Evolutionary conservation across 2,797 vertebrate species (phyloP), one percentile per base, ranked within the genome.

Genomic region (Pelobates cultripes): DNA sequence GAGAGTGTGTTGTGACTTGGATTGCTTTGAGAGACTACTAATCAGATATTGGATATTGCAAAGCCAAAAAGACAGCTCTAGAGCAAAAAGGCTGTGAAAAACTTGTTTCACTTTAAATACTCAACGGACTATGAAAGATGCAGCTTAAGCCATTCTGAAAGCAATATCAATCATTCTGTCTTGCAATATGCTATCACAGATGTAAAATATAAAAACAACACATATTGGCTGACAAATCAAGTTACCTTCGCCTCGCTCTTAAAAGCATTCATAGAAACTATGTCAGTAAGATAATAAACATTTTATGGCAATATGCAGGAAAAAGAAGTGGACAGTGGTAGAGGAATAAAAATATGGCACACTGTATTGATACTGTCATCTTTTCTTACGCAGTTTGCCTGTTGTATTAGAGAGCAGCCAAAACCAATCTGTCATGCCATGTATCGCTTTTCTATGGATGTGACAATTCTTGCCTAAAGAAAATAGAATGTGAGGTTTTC

Each of bases 21-120:
- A 28, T 28, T 28, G 28, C 28, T 28, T 28, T 28, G 28, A 28
- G 28, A 28, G 28, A 51, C 47, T 10, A 51, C 2, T 10, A 51
- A 51, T 10, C 47, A 51, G 47, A 70, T 70, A 43, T 70, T 75
- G 73, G 55, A 76, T 77, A 73, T 70, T 64, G 17, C 43, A 68
- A 40, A 17, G 28, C 53, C 71, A 67, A 74, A 40, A 17, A 86
- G 71, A 71, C 87, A 73, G 80, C 84, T 75, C 75, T 68, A 77
- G n/a, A 61, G 28, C 7, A 64, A 28, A 73, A 76, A 74, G 79
- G 14, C 43, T 64, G 9, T 70, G 73, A 80, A 76, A 28, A 84
- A 69, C 73, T 6, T 78, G 47, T 78, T 86, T 79, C 60, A 43
- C 77, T 79, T 86, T 86, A 86, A 86, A 87, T 77, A 84, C 81